Evolutionary conservation across 2,888 invertebrate species (phyloP), one percentile per base, ranked within the genome.

Genomic region (Aquatica leii): DNA sequence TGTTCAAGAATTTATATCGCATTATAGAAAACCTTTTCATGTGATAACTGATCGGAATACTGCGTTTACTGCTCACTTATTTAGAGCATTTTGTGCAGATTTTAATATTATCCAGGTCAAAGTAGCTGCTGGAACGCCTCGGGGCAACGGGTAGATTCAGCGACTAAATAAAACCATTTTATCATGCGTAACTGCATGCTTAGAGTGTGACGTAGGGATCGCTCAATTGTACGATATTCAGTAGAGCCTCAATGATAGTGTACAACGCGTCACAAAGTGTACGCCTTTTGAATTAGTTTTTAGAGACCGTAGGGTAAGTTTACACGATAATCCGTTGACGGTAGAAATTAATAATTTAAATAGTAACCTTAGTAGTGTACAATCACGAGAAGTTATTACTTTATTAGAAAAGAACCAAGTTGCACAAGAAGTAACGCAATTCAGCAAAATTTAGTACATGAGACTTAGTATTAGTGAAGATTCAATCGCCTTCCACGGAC

Each of bases 91-190:
- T 61, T 34, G 58, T 56, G 35, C 14, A 14, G 9, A 37, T 5
- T 46, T 59, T 35, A 53, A 50, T n/a, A 67, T 69, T 5, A 20
- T 14, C n/a, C 65, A 65, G 31, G 57, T 69, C 8, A 62, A 65
- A 20, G 62, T 58, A 2, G 63, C 69, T 0, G 49, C 60, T 2
- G 14, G 15, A 1, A 17, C 17, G 1, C 43, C 43, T 43, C 14
- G 41, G 1, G 14, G 14, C 2, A 41, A 41, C 14, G 41, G 41
- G 8, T 8, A 41, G 15, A 41, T 41, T 12, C 14, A 41, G 15
- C n/a, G 15, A 3, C n/a, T 15, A 15, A 41, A 15, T 41, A 12
- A 14, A 8, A 15, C 12, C 2, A 14, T 12, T 15, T 8, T 12
- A 12, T 12, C 14, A 2, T 14, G 6, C 8, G 6, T 6, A 6